Conservation (phyloP, 2,113 vertebrate species). For the Centropus bengalensis region DNA sequence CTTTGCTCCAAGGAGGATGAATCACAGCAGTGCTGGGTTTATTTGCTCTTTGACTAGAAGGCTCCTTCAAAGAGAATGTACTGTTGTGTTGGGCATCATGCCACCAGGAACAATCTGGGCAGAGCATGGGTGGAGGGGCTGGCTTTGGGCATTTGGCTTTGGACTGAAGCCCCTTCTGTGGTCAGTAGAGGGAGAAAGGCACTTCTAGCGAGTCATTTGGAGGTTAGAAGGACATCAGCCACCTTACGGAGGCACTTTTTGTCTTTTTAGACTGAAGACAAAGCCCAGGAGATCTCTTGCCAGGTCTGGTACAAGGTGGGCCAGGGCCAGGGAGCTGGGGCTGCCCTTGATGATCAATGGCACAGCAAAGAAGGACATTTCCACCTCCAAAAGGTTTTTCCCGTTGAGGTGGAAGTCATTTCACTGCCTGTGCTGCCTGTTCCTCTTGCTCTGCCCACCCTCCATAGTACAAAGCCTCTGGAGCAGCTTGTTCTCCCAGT, state of each 20-base stretch:
- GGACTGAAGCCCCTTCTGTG: neutral
- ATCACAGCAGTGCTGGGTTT: neutral
- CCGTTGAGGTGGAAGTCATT: neutral
- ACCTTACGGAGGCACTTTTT: neutral
- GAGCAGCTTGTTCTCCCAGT: neutral
- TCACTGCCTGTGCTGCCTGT: neutral
- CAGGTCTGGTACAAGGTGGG: neutral
- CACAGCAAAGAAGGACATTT: neutral
- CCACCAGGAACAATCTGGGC: neutral
- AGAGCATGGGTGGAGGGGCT: neutral
- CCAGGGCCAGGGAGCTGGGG: neutral
- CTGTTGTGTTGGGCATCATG: neutral
- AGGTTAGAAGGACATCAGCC: neutral
- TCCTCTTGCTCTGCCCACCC: neutral
- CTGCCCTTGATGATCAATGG: neutral
- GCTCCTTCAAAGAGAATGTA: neutral
- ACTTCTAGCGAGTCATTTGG: rapidly evolving
- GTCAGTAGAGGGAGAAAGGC: neutral
- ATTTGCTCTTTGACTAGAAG: neutral
- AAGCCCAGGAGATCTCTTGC: neutral
- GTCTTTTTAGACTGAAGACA: neutral
- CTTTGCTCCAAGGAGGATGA: neutral
- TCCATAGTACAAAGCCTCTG: neutral
- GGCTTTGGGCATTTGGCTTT: neutral
- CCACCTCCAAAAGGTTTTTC: neutral